Conservation (phyloP, 1,140 invertebrate genomes). For the Drosophila leontia region DNA sequence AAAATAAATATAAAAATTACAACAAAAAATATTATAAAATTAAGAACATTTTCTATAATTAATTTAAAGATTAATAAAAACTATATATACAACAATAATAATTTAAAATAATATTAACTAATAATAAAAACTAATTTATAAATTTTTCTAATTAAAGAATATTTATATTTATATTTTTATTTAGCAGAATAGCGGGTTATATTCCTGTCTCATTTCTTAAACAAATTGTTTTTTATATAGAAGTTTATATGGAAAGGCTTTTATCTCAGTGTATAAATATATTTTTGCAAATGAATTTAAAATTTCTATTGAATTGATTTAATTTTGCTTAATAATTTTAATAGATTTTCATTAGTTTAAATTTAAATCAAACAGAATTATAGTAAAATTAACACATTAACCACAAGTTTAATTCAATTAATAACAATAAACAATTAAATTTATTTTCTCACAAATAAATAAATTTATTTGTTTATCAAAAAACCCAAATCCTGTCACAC, state of each 20-base stretch:
- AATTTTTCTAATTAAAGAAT: too few species aligned
- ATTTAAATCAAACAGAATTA: not conserved
- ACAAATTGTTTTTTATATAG: too few species aligned
- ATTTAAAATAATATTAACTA: too few species aligned
- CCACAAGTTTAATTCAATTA: not conserved
- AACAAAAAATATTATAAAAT: not conserved
- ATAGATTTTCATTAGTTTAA: not conserved
- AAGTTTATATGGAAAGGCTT: too few species aligned
- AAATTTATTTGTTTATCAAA: not conserved
- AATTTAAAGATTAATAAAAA: not conserved
- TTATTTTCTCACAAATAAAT: not conserved
- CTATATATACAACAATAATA: too few species aligned
- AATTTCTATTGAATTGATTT: not conserved
- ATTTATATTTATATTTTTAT: too few species aligned
- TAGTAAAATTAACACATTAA: not conserved
- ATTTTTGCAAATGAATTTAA: too few species aligned
- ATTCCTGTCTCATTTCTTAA: too few species aligned
- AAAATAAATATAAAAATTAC: not conserved
- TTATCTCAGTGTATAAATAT: too few species aligned
- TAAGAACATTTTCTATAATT: not conserved
- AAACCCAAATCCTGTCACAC: not conserved
- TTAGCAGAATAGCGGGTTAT: too few species aligned
- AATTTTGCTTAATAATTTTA: not conserved
- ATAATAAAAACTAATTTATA: too few species aligned
- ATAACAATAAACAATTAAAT: not conserved